Evolutionary conservation across 2,888 invertebrate genomes (phyloP), one percentile per base, ranked within the genome.

Genomic region (Antheraea assamensis): DNA sequence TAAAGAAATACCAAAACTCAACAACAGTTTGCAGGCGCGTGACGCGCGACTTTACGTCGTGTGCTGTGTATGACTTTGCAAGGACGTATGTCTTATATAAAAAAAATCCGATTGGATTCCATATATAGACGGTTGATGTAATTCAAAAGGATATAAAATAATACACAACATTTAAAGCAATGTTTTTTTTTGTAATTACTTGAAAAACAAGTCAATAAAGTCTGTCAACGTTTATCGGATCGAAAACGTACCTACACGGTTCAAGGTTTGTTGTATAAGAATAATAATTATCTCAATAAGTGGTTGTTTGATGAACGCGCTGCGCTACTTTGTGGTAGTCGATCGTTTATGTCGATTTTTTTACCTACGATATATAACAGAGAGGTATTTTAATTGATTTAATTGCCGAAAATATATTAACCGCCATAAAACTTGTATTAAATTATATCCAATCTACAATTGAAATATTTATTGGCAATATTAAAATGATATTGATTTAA

Each of bases 31-130:
- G 27, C 8, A 21, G 21, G 21, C 47, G 42, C 55, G 72, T 66
- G 49, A 31, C 47, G 35, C 15, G 42, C 42, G 42, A 13, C 13
- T 10, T 3, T 42, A 13, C 0, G 42, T 42, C 13, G 13, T 0
- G 42, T 13, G 42, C 42, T 42, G 42, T 35, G 13, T 4, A 15
- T 74, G 76, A 77, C 80, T 77, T 82, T 80, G 74, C 77, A 76
- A 80, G 81, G 77, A 72, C 75, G 72, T 72, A 24, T 30, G 52
- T 55, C 70, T 70, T 73, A 70, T 27, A 47, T 70, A 71, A 55
- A 55, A 55, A 55, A 58, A 71, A 66, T 66, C 31, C 24, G 71
- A 42, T 71, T 72, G 66, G 35, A 71, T 58, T 68, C 64, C 72
- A 24, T 64, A 71, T 73, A 52, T 58, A 35, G 35, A 55, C 42